Evolutionary conservation across 2,888 invertebrate species (phyloP), one percentile per base, ranked within the genome.

Genomic region (Trachelus stipa): DNA sequence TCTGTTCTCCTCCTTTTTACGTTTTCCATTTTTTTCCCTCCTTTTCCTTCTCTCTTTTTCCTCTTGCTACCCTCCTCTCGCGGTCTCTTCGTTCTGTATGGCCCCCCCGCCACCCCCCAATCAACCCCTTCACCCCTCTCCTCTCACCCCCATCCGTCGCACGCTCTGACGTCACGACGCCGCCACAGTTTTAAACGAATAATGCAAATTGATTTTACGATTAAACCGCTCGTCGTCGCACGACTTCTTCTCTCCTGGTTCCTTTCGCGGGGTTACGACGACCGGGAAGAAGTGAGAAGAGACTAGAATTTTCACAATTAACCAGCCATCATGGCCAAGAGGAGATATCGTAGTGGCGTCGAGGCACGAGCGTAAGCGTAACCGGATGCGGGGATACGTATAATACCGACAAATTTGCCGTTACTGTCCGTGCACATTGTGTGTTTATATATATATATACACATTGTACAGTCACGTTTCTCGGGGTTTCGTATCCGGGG

Each of bases 1-100:
- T 23, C 56, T 9, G 2, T 23, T 56, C 56, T 56, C 56, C 23
- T 56, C 9, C 23, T 56, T 90, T 92, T 35, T 92, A 92, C 84
- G 92, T 89, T 91, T 92, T 89, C 91, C 92, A 83, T 90, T 90
- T 81, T 90, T 91, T 79, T 89, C 92, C 92, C 73, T 89, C 92
- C 86, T 69, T 4, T 69, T 12, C 90, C 34, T 87, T 92, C 85
- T 90, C 92, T 80, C 87, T 91, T 90, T 92, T 35, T 92, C 92
- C 92, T 85, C 92, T 4, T 4, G 40, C 4, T 23, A 40, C 40
- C 15, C 40, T 40, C 15, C 15, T 40, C 56, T 23, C 56, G 56
- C 56, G 56, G 9, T 56, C 89, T 91, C 92, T 89, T 91, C 92
- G 84, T 90, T 90, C 92, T 80, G 87, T n/a, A n/a, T n/a, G n/a